Percentiles rank a stretch among this genome's conserved stretches.
Conservation (phyloP, 2,113 vertebrate genomes). For the Leptodactylus fuscus region DNA sequence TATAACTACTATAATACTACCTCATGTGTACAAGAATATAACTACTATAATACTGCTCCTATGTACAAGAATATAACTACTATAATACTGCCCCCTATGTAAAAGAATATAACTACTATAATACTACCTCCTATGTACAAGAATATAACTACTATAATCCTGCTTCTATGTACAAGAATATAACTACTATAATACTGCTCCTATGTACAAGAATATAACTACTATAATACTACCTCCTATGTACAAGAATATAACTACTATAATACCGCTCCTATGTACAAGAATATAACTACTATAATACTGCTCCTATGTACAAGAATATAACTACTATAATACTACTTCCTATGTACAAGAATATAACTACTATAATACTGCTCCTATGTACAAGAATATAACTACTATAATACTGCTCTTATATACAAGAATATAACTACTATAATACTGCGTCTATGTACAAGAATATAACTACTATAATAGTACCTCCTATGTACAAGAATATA, state of each 20-base stretch:
- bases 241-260: background rate
- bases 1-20: background rate
- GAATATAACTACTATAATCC: constrained; percentile 3
- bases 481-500: too few species aligned
- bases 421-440: too few species aligned
- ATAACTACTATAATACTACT: constrained; percentile 1
- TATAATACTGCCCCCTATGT: background rate
- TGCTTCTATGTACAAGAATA: background rate
- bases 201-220: constrained; percentile 22
- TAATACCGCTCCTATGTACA: background rate
- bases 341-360: background rate
- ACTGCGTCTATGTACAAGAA: too few species aligned
- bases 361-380: too few species aligned
- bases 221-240: constrained; percentile 1
- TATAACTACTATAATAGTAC: too few species aligned
- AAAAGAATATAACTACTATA: too few species aligned
- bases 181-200: constrained; percentile 9
- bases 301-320: background rate
- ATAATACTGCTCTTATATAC: background rate
- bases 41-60: too few species aligned
- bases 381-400: constrained; percentile 1
- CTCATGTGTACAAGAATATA: too few species aligned
- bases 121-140: background rate
- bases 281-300: background rate
- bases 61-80: constrained; percentile 1